Evolutionary conservation across 2,888 invertebrate species (phyloP).

Genomic region (Thera obeliscata): DNA sequence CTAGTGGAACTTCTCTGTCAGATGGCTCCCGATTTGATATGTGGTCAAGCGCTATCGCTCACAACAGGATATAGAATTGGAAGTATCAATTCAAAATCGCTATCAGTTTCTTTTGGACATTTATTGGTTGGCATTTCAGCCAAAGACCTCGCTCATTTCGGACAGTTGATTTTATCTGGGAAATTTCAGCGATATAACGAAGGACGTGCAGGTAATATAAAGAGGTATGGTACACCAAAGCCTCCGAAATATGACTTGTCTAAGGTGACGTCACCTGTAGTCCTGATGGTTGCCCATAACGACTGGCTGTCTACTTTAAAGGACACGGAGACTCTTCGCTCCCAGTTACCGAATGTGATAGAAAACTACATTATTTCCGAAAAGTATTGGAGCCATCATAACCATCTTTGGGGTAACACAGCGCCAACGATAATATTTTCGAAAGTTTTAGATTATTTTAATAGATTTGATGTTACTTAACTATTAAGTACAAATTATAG

Average conservation of each 20-base stretch:
- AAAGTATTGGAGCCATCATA: constrained; percentile 75
- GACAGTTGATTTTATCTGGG: constrained; percentile 71
- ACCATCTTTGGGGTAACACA: constrained; percentile 65
- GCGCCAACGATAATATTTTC: constrained; percentile 59
- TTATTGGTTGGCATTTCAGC: constrained; percentile 81
- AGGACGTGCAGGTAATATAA: constrained; percentile 61
- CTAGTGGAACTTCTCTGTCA: constrained; percentile 65
- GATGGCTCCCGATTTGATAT: constrained; percentile 74
- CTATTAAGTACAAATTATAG: too few species aligned
- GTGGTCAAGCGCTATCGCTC: constrained; percentile 82
- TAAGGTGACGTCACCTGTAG: constrained; percentile 62
- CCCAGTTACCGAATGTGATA: constrained; percentile 82
- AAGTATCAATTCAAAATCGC: constrained; percentile 79
- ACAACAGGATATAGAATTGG: constrained; percentile 83
- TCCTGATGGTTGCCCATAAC: constrained; percentile 70
- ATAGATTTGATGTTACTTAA: constrained; percentile 42
- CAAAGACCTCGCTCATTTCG: constrained; percentile 78
- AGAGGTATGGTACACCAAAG: constrained; percentile 58
- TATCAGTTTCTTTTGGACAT: constrained; percentile 82
- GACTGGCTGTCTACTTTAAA: constrained; percentile 86
- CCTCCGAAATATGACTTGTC: constrained; percentile 72
- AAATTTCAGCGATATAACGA: constrained; percentile 71
- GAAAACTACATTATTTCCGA: constrained; percentile 85
- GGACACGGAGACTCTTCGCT: constrained; percentile 82
- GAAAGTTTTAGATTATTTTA: constrained; percentile 63